Conservation (phyloP, 2,113 vertebrate genomes). For the Ictidomys tridecemlineatus region DNA sequence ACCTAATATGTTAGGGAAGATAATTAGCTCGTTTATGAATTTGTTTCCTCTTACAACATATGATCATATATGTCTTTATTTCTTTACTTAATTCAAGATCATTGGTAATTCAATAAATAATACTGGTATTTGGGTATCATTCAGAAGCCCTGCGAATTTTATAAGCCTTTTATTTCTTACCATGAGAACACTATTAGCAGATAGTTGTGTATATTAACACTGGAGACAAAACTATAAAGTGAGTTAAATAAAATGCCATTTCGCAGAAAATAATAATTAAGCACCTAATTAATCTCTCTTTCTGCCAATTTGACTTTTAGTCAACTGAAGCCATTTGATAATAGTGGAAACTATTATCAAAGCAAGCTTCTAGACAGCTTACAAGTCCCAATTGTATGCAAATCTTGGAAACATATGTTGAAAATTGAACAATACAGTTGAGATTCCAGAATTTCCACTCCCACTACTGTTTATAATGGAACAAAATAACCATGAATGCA, state of each 20-base stretch:
- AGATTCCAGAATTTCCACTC: conserved; percentile 56
- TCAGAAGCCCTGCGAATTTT: not conserved
- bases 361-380: conserved; percentile 19
- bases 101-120: not conserved
- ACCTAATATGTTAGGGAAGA: not conserved
- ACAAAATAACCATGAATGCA: conserved; percentile 15
- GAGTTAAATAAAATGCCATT: conserved; percentile 34
- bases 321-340: not conserved
- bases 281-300: conserved; percentile 48
- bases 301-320: conserved; percentile 18
- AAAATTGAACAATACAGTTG: conserved; percentile 12
- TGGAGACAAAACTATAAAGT: conserved; percentile 35
- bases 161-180: conserved; percentile 42
- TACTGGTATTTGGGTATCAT: not conserved
- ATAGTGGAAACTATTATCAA: not conserved
- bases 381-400: not conserved
- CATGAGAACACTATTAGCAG: not conserved
- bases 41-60: conserved; percentile 47
- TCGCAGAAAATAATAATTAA: conserved; percentile 56
- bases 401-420: conserved; percentile 43
- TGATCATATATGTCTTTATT: not conserved
- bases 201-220: conserved; percentile 36
- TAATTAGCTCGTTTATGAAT: not conserved
- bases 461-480: conserved; percentile 25
- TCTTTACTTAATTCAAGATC: conserved; percentile 14